Evolutionary conservation across 2,113 vertebrate genomes (phyloP), one percentile per base, ranked within the genome.

Genomic region (Hippopotamus amphibius): DNA sequence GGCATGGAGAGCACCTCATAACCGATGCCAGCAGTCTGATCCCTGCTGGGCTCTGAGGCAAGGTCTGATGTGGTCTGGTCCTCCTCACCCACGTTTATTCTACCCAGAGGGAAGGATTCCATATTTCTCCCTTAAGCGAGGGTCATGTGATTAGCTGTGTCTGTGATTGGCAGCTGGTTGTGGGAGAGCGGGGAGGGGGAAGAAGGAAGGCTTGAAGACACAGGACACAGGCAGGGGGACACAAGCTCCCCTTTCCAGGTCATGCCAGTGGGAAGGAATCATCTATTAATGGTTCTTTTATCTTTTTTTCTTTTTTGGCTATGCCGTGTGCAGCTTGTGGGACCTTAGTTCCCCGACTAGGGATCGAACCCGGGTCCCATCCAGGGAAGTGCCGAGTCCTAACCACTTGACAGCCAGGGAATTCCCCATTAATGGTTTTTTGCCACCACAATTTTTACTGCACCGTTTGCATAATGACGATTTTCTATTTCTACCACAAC

Each of bases 81-180:
- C 30, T 48, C 3, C 10, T 12, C 0, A 0, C 6, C 50, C 17
- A 3, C 41, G n/a, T 68, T 69, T 90, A 16, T 48, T 30, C 15
- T 2, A 48, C 55, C 30, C 1, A 16, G 10, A 7, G 2, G 43
- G 68, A 22, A 33, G n/a, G 69, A 33, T 8, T 61, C 26, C 6
- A 0, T 41, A 16, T 15, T 53, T 55, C n/a, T 41, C 26, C 13
- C 61, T 43, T 57, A 11, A 33, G 28, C 5, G 7, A 50, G 61
- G n/a, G 7, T 19, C 61, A 0, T 30, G 8, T 0, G 2, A 22
- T 43, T 33, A 48, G 19, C 65, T 16, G 28, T 63, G 28, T 30
- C 48, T 68, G 5, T 9, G 41, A 33, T 5, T 13, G 28, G 28
- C 46, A 21, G n/a, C 48, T 53, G n/a, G 76, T 57, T 55, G 5